Evolutionary conservation across 2,888 invertebrate genomes (phyloP).

Genomic region (Neria commutata): DNA sequence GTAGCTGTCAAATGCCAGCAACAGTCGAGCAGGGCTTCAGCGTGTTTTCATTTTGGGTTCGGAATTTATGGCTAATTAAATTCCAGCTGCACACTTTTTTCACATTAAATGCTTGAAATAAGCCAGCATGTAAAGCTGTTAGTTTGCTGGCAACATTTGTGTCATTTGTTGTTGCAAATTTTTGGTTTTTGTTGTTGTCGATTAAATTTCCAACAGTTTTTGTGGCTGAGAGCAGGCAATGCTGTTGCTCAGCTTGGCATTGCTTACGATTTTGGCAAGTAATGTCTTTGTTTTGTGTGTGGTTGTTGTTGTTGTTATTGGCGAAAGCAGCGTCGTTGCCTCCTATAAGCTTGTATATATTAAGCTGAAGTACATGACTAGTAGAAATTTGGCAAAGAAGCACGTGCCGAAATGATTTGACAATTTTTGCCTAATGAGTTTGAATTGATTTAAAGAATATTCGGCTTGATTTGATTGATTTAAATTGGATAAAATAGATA

Average conservation of each 20-base stretch:
- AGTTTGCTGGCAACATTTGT: not conserved
- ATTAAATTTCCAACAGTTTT: not conserved
- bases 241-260: too few species aligned
- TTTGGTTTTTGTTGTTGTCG: not conserved
- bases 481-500: too few species aligned
- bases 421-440: not conserved
- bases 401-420: conserved; percentile 4
- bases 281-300: too few species aligned
- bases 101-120: not conserved
- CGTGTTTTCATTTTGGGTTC: not conserved
- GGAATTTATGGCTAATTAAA: not conserved
- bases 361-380: conserved; percentile 18
- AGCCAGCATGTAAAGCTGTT: too few species aligned
- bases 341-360: too few species aligned
- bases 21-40: not conserved
- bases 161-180: not conserved
- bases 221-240: too few species aligned
- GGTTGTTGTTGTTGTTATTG: too few species aligned
- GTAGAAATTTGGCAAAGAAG: conserved; percentile 2
- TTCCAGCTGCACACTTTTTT: not conserved
- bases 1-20: not conserved
- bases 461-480: too few species aligned
- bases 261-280: too few species aligned
- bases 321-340: too few species aligned
- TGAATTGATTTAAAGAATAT: not conserved